phyloP scores from a whole-genome alignment of 1,140 invertebrate species.

The Listronotus oregonensis region DNA sequence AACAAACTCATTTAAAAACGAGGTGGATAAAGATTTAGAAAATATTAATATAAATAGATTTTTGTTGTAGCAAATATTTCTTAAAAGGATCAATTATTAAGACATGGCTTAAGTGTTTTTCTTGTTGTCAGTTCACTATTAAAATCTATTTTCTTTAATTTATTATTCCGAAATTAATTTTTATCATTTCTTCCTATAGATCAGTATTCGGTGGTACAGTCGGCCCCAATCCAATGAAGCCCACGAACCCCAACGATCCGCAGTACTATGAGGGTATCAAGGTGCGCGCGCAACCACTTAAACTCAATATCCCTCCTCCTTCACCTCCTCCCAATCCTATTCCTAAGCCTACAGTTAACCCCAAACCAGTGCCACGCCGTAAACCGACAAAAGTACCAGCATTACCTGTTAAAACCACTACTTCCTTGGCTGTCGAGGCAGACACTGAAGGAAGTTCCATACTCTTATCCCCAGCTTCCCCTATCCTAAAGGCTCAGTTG shows the following conservation, averaged over 20 bases:
- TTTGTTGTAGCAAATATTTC: no score
- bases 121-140: no score
- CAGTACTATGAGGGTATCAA: slow-evolving; percentile 78
- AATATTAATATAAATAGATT: no score
- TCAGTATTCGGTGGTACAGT: slow-evolving; percentile 78
- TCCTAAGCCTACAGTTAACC: slow-evolving; percentile 22
- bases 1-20: no score
- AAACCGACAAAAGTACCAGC: slow-evolving; percentile 28
- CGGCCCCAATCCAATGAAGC: slow-evolving; percentile 74
- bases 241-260: slow-evolving; percentile 61
- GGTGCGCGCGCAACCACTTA: slow-evolving; percentile 64
- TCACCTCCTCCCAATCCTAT: slow-evolving; percentile 34
- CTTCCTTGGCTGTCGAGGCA: slow-evolving; percentile 40
- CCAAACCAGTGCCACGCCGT: slow-evolving; percentile 18
- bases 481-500: slow-evolving; percentile 78
- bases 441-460: slow-evolving; percentile 44
- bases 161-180: no score
- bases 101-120: no score
- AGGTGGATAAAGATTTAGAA: no score
- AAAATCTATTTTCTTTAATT: not conserved
- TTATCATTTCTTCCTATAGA: slow-evolving; percentile 55
- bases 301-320: slow-evolving; percentile 55
- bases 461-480: slow-evolving; percentile 63
- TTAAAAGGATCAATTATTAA: no score
- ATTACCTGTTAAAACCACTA: slow-evolving; percentile 27